These are phyloP conservation scores for Phylloscopus trochilus DNA, from an alignment of 2,113 vertebrate species.

Conservation along the genomic window DNA sequence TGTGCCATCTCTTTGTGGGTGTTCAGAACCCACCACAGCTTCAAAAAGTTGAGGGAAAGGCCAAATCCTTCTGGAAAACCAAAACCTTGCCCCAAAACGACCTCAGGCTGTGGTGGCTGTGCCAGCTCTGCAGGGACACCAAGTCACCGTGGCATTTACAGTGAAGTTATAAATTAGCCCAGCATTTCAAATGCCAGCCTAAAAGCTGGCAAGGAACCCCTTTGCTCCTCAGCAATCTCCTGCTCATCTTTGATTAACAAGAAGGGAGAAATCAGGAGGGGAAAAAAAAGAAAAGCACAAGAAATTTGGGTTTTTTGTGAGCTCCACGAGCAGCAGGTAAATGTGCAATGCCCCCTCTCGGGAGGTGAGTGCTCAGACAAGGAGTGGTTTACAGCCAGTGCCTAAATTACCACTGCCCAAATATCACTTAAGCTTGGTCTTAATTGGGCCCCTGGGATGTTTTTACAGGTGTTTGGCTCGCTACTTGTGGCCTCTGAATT, in stretches of 20 bases:
- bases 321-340: fast-evolving
- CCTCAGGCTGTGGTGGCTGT: background rate
- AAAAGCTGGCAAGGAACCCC: background rate
- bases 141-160: fast-evolving
- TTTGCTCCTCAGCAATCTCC: background rate
- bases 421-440: background rate
- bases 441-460: background rate
- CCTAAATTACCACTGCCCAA: background rate
- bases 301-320: background rate
- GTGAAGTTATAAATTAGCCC: fast-evolving
- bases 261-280: background rate
- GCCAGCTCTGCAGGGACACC: background rate
- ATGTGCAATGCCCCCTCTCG: fast-evolving
- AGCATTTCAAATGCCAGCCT: background rate
- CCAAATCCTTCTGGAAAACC: background rate
- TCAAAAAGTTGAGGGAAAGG: background rate
- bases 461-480: background rate
- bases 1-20: too few relatives aligned
- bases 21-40: background rate
- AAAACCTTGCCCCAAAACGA: background rate
- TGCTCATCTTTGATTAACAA: background rate
- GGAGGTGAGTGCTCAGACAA: background rate
- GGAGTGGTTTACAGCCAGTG: background rate
- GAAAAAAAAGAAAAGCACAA: fast-evolving
- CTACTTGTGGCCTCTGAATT: background rate